phyloP scores from a whole-genome alignment of 2,797 vertebrate genomes.

The Adelosebastes latens region DNA sequence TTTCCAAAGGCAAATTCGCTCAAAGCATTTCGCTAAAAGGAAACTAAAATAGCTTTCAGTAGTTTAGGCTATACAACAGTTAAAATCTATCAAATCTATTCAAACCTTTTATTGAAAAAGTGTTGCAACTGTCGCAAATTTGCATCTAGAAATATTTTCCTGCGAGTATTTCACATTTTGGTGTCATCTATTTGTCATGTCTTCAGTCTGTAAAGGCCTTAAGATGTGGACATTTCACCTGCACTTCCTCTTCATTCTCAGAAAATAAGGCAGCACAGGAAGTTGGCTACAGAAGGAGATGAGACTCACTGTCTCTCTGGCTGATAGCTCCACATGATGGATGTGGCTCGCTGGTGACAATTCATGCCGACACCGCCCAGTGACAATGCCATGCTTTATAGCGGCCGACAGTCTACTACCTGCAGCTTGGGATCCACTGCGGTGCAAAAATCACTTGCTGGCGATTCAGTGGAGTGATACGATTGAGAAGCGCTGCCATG shows the following conservation, averaged over 20 bases:
- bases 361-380: constrained; percentile 64
- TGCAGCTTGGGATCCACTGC: constrained; percentile 37
- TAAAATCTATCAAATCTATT: too few relatives aligned
- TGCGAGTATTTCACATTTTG: too few relatives aligned
- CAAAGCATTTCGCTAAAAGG: too few relatives aligned
- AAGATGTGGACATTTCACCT: background rate
- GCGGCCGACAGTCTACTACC: constrained; percentile 46
- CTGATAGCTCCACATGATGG: constrained; percentile 66
- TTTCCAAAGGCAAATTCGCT: too few relatives aligned
- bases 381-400: constrained; percentile 69
- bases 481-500: constrained; percentile 18
- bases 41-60: too few relatives aligned
- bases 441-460: constrained; percentile 49
- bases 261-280: constrained; percentile 28
- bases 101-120: too few relatives aligned
- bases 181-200: background rate
- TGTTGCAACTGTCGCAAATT: too few relatives aligned
- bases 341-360: constrained; percentile 62
- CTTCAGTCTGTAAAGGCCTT: background rate
- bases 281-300: constrained; percentile 29
- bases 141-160: too few relatives aligned
- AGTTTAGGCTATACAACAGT: too few relatives aligned
- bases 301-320: constrained; percentile 49
- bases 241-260: background rate
- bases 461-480: constrained; percentile 13